phyloP scores from a whole-genome alignment of 2,797 vertebrate genomes.

The Pangasius djambal region DNA sequence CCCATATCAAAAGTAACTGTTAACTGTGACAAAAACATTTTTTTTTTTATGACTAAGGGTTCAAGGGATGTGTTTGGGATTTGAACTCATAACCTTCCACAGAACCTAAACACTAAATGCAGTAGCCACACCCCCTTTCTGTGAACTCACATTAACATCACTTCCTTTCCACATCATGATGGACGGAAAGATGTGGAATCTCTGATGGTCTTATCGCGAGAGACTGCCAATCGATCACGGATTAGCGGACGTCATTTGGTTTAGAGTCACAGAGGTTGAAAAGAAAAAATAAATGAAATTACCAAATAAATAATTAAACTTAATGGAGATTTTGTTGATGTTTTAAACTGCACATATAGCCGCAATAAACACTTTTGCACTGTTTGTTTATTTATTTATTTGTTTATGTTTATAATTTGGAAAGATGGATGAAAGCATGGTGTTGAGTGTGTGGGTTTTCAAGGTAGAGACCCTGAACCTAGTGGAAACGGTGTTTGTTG shows the following conservation, averaged over 20 bases:
- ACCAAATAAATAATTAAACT: not conserved
- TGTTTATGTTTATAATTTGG: not conserved
- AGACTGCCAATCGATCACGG: constrained; percentile 37
- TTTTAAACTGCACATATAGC: not conserved
- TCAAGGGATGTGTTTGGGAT: not conserved
- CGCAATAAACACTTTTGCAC: not conserved
- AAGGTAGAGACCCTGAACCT: not conserved
- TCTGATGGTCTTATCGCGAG: constrained; percentile 48
- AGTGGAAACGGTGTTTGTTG: not conserved
- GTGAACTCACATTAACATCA: not conserved
- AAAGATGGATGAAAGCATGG: not conserved
- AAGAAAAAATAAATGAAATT: not conserved
- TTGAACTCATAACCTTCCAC: not conserved
- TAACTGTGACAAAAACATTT: not conserved
- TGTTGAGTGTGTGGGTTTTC: not conserved
- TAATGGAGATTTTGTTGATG: not conserved
- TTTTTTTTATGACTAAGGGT: not conserved
- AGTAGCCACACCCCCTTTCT: not conserved
- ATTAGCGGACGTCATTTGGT: not conserved
- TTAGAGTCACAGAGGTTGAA: not conserved
- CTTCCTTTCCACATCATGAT: not conserved
- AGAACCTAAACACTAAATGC: not conserved
- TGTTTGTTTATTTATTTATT: not conserved
- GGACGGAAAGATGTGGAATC: not conserved
- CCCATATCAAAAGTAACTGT: not conserved